Percentiles rank a stretch among this genome's conserved stretches.
Evolutionary conservation across 1,140 invertebrate genomes (phyloP).

Genomic region (Heliothis virescens): DNA sequence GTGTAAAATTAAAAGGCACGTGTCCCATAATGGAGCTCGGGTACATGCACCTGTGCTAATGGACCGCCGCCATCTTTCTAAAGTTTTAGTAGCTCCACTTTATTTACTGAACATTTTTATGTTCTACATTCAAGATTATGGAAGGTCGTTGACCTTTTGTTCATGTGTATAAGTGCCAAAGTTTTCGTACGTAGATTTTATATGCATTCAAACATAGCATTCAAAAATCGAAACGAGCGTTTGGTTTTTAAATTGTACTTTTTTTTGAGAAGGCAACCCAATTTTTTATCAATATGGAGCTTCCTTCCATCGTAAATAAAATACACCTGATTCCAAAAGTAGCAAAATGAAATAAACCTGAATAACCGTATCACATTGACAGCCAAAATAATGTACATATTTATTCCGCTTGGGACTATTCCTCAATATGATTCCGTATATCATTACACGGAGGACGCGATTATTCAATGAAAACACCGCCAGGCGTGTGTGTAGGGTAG

Average conservation of each 20-base stretch:
- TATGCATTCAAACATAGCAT: too few relatives aligned
- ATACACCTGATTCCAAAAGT: too few relatives aligned
- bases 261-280: too few relatives aligned
- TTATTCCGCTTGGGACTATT: constrained; percentile 3
- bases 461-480: not conserved
- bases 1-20: constrained; percentile 21
- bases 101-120: constrained; percentile 10
- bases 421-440: constrained; percentile 8
- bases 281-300: too few relatives aligned
- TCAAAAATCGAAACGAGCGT: too few relatives aligned
- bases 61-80: not conserved
- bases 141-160: not conserved
- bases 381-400: constrained; percentile 5
- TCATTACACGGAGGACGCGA: not conserved
- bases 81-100: constrained; percentile 16
- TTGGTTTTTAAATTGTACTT: too few relatives aligned
- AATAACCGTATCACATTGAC: too few relatives aligned
- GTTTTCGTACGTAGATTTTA: not conserved
- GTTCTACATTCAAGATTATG: not conserved
- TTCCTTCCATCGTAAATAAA: not conserved
- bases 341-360: not conserved
- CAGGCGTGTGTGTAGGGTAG: not conserved
- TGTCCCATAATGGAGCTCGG: not conserved
- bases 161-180: not conserved
- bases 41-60: constrained; percentile 37